Conservation (phyloP, 1,140 invertebrate species). For the Nephotettix cincticeps region DNA sequence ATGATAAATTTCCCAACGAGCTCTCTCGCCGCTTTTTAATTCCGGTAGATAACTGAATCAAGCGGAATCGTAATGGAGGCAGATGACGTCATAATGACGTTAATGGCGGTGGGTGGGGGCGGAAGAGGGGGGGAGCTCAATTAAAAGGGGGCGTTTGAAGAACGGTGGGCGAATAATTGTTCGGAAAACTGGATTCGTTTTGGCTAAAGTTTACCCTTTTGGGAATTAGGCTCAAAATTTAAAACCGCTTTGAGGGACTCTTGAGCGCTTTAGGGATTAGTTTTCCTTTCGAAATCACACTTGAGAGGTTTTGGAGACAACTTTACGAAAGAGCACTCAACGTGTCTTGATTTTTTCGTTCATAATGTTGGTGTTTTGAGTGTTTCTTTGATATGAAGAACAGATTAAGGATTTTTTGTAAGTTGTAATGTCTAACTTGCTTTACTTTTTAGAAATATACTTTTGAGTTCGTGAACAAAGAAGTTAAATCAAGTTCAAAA, state of each 20-base stretch:
- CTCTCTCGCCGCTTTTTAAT: background rate
- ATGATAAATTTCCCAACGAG: too few species aligned
- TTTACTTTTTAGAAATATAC: too few species aligned
- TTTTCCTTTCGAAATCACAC: background rate
- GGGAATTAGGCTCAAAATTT: background rate
- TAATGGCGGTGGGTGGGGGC: background rate
- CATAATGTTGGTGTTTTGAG: too few species aligned
- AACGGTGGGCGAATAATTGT: background rate
- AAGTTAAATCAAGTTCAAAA: too few species aligned
- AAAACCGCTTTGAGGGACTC: background rate
- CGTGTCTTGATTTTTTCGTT: too few species aligned
- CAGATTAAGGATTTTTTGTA: too few species aligned
- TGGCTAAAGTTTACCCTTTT: constrained; percentile 4
- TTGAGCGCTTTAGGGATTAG: background rate
- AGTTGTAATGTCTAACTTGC: too few species aligned
- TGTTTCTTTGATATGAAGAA: too few species aligned
- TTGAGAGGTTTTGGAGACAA: too few species aligned
- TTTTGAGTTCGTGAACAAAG: too few species aligned
- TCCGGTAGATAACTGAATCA: background rate
- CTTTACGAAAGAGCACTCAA: too few species aligned
- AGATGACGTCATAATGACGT: constrained; percentile 7
- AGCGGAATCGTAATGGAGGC: background rate
- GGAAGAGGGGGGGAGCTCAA: background rate
- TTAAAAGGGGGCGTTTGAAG: constrained; percentile 4
- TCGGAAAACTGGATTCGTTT: constrained; percentile 5